Evolutionary conservation across 2,113 vertebrate genomes (phyloP).

Genomic region (Anas platyrhynchos): DNA sequence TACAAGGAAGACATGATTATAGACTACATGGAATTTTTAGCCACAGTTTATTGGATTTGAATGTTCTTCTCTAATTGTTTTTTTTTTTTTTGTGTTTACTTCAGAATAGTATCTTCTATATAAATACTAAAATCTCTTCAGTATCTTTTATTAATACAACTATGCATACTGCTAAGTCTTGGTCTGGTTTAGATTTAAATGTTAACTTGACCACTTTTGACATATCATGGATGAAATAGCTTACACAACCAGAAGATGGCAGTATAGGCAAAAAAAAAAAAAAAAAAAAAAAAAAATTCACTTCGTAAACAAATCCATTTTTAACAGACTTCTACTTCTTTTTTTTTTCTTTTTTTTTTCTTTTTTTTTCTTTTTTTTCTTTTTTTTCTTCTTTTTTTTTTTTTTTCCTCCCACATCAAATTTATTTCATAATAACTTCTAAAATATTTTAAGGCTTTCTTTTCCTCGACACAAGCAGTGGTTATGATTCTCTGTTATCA

Average conservation of each 20-base stretch:
- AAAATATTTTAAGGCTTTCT: not conserved
- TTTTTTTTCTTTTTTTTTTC: not conserved
- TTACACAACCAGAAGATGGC: conserved; percentile 79
- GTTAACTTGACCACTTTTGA: not conserved
- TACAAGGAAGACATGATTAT: not conserved
- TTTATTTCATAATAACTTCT: not conserved
- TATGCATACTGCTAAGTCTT: rapidly evolving
- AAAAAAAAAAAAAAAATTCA: not conserved
- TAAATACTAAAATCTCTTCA: not conserved
- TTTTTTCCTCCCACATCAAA: not conserved
- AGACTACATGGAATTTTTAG: not conserved
- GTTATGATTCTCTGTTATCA: not conserved
- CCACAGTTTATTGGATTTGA: not conserved
- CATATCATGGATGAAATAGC: not conserved
- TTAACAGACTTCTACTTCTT: not conserved
- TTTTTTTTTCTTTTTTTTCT: no score
- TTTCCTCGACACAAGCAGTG: not conserved
- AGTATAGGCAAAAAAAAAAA: conserved; percentile 66
- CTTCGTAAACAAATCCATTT: not conserved
- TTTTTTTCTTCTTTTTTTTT: no score
- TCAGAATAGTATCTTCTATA: not conserved
- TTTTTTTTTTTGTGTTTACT: not conserved
- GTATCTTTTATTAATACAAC: not conserved
- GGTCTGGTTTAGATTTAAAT: not conserved
- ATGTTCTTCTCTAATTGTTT: not conserved